Percentiles rank a stretch among this genome's conserved stretches.
Evolutionary conservation across 2,888 invertebrate species (phyloP).

Genomic region (Thumatha senex): DNA sequence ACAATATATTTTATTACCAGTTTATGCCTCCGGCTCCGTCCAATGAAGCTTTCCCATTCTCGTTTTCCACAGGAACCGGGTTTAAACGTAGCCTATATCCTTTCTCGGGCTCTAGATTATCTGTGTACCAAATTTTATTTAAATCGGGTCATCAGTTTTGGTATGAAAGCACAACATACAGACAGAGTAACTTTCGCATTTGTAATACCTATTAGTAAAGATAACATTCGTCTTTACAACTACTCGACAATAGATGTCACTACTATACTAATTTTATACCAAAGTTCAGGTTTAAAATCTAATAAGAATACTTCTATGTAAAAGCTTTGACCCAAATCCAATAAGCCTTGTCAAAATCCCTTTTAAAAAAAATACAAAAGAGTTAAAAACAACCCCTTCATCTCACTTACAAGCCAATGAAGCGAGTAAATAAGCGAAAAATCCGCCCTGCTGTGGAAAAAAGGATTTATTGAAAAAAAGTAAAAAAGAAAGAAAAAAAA

Average conservation of each 20-base stretch:
- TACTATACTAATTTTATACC: background rate
- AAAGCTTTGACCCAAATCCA: conserved; percentile 62
- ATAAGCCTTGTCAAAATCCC: conserved; percentile 48
- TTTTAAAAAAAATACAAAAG: conserved; percentile 57
- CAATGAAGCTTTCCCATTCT: too few relatives aligned
- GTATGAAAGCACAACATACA: too few relatives aligned
- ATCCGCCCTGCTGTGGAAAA: conserved; percentile 76
- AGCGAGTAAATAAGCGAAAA: conserved; percentile 82
- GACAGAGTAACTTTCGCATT: too few relatives aligned
- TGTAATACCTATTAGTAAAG: too few relatives aligned
- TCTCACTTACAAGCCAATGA: conserved; percentile 82
- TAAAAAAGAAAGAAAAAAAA: conserved; percentile 41
- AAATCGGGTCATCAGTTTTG: too few relatives aligned
- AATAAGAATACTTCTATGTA: conserved; percentile 38
- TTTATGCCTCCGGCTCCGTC: too few relatives aligned
- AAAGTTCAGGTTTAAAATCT: conserved; percentile 33
- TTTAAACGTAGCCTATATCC: too few relatives aligned
- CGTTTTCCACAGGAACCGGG: too few relatives aligned
- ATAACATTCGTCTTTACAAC: conserved; percentile 14
- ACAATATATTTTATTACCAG: too few relatives aligned
- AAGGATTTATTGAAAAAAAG: conserved; percentile 71
- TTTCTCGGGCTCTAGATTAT: too few relatives aligned
- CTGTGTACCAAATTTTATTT: too few relatives aligned
- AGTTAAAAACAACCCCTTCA: conserved; percentile 57
- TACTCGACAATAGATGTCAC: conserved; percentile 52